These are phyloP conservation scores for Uloborus diversus DNA, from an alignment of 1,140 invertebrate species.

Conservation along the genomic window DNA sequence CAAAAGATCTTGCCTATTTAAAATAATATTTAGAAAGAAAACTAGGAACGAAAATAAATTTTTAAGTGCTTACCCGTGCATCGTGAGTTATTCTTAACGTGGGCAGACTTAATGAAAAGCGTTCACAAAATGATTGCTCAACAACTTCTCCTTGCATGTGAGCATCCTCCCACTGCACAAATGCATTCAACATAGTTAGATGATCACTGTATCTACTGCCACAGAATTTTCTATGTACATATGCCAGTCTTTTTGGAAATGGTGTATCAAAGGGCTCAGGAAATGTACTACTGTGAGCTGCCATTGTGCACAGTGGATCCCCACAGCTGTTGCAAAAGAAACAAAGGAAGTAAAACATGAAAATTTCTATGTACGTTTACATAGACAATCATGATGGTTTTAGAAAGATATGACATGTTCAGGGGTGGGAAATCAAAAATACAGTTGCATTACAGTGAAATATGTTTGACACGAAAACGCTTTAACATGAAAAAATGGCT, in stretches of 20 bases:
- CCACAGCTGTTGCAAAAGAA: conserved; percentile 71
- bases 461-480: too few relatives aligned
- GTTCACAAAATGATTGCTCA: conserved; percentile 87
- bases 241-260: conserved; percentile 71
- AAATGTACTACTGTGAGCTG: conserved; percentile 91
- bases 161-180: conserved; percentile 86
- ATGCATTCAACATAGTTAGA: conserved; percentile 92
- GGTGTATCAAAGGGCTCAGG: conserved; percentile 82
- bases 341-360: neutral
- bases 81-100: conserved; percentile 86
- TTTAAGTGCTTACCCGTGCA: conserved; percentile 79
- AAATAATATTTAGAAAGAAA: too few relatives aligned
- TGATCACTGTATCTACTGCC: conserved; percentile 92
- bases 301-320: conserved; percentile 90
- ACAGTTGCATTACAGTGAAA: too few relatives aligned
- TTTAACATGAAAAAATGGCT: too few relatives aligned
- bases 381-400: too few relatives aligned
- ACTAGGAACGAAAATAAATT: too few relatives aligned
- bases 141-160: conserved; percentile 78
- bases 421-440: too few relatives aligned
- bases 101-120: conserved; percentile 86
- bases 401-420: too few relatives aligned
- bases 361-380: too few relatives aligned
- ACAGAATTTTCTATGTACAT: conserved; percentile 82
- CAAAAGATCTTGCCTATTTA: too few relatives aligned